Evolutionary conservation across 2,113 vertebrate genomes (phyloP).

Genomic region (Speoplatyrhinus poulsoni): DNA sequence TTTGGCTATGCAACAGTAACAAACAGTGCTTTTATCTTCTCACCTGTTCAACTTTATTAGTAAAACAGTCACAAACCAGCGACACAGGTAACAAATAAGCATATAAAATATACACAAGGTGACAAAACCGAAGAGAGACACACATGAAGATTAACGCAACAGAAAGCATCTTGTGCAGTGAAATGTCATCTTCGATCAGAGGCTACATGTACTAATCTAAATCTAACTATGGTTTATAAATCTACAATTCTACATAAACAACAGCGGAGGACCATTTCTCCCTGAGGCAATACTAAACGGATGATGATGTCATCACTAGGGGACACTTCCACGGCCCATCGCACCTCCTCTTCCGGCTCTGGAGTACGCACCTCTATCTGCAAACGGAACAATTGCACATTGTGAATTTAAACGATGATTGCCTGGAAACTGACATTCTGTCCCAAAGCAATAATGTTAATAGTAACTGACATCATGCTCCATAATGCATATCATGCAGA

Average conservation of each 20-base stretch:
- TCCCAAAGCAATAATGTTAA: background rate
- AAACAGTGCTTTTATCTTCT: background rate
- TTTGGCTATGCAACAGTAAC: background rate
- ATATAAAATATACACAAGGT: conserved; percentile 17
- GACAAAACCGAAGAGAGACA: conserved; percentile 15
- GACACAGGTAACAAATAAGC: background rate
- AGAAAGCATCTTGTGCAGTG: too few relatives aligned
- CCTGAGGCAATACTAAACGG: background rate
- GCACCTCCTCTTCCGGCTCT: conserved; percentile 62
- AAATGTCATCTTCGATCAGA: too few relatives aligned
- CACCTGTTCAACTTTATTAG: conserved; percentile 54
- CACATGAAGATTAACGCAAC: too few relatives aligned
- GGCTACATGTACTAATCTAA: too few relatives aligned
- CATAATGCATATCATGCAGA: background rate
- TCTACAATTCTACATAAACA: background rate
- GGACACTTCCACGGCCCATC: conserved; percentile 56
- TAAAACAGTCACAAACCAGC: conserved; percentile 23
- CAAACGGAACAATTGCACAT: background rate
- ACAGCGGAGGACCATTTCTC: background rate
- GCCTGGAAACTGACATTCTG: background rate
- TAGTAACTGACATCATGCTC: background rate
- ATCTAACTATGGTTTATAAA: too few relatives aligned
- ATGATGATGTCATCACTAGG: conserved; percentile 28
- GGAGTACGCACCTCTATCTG: conserved; percentile 41
- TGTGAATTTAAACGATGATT: background rate